phyloP scores from a whole-genome alignment of 2,113 vertebrate genomes.

The Actinemys pallida region DNA sequence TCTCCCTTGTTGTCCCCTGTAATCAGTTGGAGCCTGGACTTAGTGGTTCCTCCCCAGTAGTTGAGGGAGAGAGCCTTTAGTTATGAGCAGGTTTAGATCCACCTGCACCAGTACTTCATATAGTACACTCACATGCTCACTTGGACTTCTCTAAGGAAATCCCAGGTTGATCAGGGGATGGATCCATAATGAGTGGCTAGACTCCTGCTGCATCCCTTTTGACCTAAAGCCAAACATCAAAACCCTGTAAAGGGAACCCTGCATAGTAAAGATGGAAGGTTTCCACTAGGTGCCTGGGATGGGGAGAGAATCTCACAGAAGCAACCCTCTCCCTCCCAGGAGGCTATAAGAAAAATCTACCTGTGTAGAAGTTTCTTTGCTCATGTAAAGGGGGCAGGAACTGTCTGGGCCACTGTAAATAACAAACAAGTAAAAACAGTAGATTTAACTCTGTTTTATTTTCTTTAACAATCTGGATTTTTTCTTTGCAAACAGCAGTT shows the following conservation, averaged over 20 bases:
- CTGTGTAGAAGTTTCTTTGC: not conserved
- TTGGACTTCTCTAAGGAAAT: not conserved
- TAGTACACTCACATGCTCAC: not conserved
- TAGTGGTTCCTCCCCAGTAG: not conserved
- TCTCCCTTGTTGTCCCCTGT: not conserved
- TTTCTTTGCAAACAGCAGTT: not conserved
- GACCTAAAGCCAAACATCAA: not conserved
- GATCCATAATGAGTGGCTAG: not conserved
- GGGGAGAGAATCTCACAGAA: not conserved
- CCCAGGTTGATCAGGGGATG: not conserved
- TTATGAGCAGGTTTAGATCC: too few relatives aligned
- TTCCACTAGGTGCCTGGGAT: not conserved
- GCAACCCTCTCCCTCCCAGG: not conserved
- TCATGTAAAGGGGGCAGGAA: not conserved
- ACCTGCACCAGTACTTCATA: not conserved
- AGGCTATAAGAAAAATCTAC: not conserved
- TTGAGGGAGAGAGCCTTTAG: not conserved
- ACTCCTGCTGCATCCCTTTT: not conserved
- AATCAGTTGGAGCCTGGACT: not conserved
- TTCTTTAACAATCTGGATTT: not conserved
- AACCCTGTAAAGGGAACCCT: not conserved
- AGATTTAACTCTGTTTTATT: not conserved
- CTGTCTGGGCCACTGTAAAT: not conserved
- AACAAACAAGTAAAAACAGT: not conserved
- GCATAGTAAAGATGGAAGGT: not conserved